phyloP scores from a whole-genome alignment of 2,797 vertebrate genomes.

The Neopelma chrysocephalum region DNA sequence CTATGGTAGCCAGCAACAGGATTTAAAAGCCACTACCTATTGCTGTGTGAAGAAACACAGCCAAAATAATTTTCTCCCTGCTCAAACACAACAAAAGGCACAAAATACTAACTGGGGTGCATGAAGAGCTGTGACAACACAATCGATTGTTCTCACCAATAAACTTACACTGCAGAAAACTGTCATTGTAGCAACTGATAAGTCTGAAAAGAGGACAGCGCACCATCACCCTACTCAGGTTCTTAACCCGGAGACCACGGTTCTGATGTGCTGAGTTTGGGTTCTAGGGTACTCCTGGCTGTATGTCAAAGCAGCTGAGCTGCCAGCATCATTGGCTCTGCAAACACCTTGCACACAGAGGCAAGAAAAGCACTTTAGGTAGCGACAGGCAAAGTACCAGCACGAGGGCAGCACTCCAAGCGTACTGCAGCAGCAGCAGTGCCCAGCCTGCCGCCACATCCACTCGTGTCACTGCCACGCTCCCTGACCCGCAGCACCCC shows the following conservation, averaged over 20 bases:
- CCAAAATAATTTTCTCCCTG: background rate
- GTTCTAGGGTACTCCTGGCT: background rate
- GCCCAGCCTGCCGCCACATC: background rate
- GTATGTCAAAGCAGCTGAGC: background rate
- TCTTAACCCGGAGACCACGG: background rate
- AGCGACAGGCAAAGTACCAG: rapidly evolving
- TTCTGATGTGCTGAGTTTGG: background rate
- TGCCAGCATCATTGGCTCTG: background rate
- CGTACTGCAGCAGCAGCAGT: rapidly evolving
- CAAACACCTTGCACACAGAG: background rate
- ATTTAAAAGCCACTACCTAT: background rate
- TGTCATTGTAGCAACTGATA: rapidly evolving
- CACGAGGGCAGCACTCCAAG: background rate
- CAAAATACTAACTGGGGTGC: background rate
- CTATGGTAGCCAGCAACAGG: background rate
- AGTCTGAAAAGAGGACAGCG: background rate
- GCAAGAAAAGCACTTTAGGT: background rate
- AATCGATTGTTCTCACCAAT: background rate
- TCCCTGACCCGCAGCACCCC: background rate
- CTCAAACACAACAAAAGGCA: background rate
- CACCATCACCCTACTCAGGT: background rate
- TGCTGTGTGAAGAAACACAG: background rate
- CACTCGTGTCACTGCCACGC: background rate
- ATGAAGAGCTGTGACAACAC: background rate
- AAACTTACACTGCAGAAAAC: background rate